Base-by-base conservation (phyloP, 2,888 invertebrate species). In the Gastrophysa polygoni region DNA sequence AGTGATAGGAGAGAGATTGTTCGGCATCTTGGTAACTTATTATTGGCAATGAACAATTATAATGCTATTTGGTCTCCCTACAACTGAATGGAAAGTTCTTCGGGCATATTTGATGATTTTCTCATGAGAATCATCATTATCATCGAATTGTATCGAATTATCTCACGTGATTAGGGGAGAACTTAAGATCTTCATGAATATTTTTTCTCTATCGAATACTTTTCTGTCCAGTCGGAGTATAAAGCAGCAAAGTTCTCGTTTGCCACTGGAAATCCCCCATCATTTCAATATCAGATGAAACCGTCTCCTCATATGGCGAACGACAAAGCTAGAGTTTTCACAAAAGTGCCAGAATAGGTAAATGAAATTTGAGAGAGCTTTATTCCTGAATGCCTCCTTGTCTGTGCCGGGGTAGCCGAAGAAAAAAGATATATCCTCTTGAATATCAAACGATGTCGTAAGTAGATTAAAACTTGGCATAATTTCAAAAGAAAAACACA, bases 401-500 rank as follows among this genome's bases (percentile, higher is more conserved):
- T 18, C 2, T 46, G 14, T 44, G 44, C 17, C 24, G 16, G 1
- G 16, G 8, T 14, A 17, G 17, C 20, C 14, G 11, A 44, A 21
- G 17, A 72, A 74, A 72, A 71, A 72, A 63, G 61, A 67, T 63
- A 66, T 64, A 68, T 71, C 68, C 69, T 69, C 71, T 71, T 11
- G 70, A 75, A 75, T 75, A 71, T 73, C 72, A 75, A 75, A 76
- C 73, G 71, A 73, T 57, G 58, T 59, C 58, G 55, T 61, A 69
- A 70, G 71, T 71, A 71, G 73, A 74, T 74, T 76, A 74, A 73
- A 73, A 74, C 57, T 67, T 70, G 66, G 73, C 72, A 76, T 74
- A 73, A 73, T 74, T 71, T 68, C 68, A 66, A 70, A 69, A 66
- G 67, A 71, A 70, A 62, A 72, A 71, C 64, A 68, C 66, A 67